Evolutionary conservation across 2,113 vertebrate species (phyloP), one percentile per base, ranked within the genome.

Genomic region (Amphilophus citrinellus): DNA sequence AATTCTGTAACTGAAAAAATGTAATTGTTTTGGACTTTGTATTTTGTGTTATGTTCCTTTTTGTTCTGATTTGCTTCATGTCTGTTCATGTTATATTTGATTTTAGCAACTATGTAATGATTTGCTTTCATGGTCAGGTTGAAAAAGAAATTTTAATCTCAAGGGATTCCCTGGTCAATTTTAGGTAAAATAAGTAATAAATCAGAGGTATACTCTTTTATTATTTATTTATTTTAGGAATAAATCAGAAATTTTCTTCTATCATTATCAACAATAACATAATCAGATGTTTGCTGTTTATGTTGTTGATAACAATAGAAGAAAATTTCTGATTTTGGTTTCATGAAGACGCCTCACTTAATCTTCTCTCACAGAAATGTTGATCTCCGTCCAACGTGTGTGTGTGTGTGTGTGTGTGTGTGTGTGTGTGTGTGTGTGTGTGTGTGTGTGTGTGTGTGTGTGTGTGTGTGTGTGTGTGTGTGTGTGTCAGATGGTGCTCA

Each of bases 351-450:
- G 11, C 18, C 14, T 71, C 11, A 8, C 30, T 50, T 73, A 56
- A 42, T 81, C 65, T 59, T 22, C 39, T 47, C 37, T 82, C 27
- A n/a, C 57, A 37, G 20, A 73, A 61, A 62, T 82, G 68, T 56
- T 76, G 80, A 59, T 76, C 18, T 82, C 11, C n/a, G 68, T 75
- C 80, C 80, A 82, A 61, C 15, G 18, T 71, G 56, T 50, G 58
- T 75, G 50, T 59, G 76, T 44, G 58, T 75, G 50, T 59, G 60
- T 58, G 66, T 53, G 18, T 71, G 56, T 50, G 58, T 61, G 50
- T 44, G 47, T 58, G 66, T 53, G 68, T 27, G 18, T 71, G 56
- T 50, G 58, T 75, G 50, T 59, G 60, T 58, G 66, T 53, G 68
- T 27, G 18, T 71, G 56, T 50, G 58, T 75, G 50, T 59, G 60